These are phyloP conservation scores for Dryocosmus kuriphilus DNA, from an alignment of 2,888 invertebrate genomes.

Conservation along the genomic window DNA sequence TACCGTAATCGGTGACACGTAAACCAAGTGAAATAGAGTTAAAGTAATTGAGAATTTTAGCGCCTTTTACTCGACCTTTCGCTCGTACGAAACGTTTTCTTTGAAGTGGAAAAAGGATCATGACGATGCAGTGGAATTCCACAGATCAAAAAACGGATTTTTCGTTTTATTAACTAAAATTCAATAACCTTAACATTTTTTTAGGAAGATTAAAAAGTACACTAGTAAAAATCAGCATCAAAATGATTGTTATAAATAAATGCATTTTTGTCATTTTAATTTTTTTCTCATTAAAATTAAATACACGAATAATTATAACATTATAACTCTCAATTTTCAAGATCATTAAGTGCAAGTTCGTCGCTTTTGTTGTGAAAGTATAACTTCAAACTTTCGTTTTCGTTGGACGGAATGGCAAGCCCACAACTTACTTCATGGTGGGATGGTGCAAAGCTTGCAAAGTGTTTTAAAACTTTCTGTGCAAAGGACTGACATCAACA, in stretches of 20 bases:
- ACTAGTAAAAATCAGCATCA: too few species aligned
- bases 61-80: constrained; percentile 64
- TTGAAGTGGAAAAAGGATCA: neutral
- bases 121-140: neutral
- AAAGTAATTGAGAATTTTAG: constrained; percentile 74
- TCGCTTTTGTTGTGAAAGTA: constrained; percentile 17
- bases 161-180: neutral
- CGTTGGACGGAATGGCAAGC: constrained; percentile 47
- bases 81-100: constrained; percentile 34
- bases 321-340: too few species aligned
- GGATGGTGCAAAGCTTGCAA: constrained; percentile 50
- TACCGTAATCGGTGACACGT: constrained; percentile 64
- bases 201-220: too few species aligned
- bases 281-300: too few species aligned
- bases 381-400: constrained; percentile 49
- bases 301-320: too few species aligned
- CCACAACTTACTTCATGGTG: constrained; percentile 51
- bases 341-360: constrained; percentile 22
- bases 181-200: too few species aligned
- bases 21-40: constrained; percentile 69
- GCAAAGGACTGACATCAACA: constrained; percentile 64
- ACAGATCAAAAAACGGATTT: neutral
- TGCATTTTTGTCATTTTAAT: too few species aligned
- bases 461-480: constrained; percentile 56
- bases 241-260: too few species aligned